Conservation (phyloP, 2,888 invertebrate species). For the Eretmocerus hayati region DNA sequence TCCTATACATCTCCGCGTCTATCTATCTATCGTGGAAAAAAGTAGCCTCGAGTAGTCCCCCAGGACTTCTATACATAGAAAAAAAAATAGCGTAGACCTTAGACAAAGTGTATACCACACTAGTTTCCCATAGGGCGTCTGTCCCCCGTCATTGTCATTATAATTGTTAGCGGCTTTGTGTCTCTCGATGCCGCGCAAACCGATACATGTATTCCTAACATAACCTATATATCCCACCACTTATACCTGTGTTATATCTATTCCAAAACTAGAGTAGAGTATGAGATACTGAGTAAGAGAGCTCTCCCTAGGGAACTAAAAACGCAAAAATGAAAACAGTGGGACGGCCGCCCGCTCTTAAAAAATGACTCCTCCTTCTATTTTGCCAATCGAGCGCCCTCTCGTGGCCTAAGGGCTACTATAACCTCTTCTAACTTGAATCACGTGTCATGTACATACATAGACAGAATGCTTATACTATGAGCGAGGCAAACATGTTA, state of each 20-base stretch:
- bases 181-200: neutral
- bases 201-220: neutral
- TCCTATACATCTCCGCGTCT: no score
- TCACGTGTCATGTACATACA: no score
- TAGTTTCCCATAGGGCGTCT: neutral
- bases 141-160: slow-evolving; percentile 45
- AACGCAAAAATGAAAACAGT: neutral
- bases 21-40: no score
- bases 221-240: neutral
- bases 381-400: no score
- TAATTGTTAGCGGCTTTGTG: slow-evolving; percentile 43
- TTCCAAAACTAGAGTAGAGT: neutral
- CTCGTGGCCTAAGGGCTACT: no score
- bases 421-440: no score
- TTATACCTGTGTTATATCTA: neutral
- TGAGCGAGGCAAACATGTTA: no score
- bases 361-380: no score
- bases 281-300: neutral
- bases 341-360: no score
- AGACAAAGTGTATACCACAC: no score
- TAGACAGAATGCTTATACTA: no score
- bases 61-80: neutral
- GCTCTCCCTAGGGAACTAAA: neutral
- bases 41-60: neutral
- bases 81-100: no score